Conservation (phyloP, 2,888 invertebrate genomes). For the Oxyteleia sp. region DNA sequence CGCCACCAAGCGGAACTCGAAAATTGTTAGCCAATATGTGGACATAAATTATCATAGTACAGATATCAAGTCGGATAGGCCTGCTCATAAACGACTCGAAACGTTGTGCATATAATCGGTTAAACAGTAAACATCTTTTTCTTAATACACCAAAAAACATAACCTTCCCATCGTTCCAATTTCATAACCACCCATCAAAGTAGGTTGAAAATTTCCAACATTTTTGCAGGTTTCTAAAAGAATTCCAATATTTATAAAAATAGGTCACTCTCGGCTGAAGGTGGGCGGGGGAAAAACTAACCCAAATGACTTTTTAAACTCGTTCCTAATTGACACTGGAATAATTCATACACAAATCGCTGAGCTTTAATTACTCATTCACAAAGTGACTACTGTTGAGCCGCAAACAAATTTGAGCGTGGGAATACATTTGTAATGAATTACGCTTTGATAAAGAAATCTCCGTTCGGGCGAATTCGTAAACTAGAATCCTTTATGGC, state of each 20-base stretch:
- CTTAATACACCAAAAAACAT: too few relatives aligned
- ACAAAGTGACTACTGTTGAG: constrained; percentile 5
- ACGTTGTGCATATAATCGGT: too few relatives aligned
- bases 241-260: constrained; percentile 11
- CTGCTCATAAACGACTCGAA: too few relatives aligned
- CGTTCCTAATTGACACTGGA: constrained; percentile 4
- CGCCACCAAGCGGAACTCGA: too few relatives aligned
- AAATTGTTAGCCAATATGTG: too few relatives aligned
- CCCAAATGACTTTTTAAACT: constrained; percentile 34
- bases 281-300: not conserved
- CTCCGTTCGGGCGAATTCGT: not conserved
- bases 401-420: not conserved
- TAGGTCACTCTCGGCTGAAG: constrained; percentile 9
- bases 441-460: not conserved
- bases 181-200: constrained; percentile 22
- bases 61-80: too few relatives aligned
- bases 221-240: constrained; percentile 14
- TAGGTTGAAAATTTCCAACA: constrained; percentile 25
- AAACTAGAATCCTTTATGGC: too few relatives aligned
- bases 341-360: not conserved
- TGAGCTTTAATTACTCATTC: constrained; percentile 7
- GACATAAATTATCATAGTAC: too few relatives aligned
- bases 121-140: too few relatives aligned
- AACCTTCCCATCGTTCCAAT: constrained; percentile 2
- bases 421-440: not conserved